These are phyloP conservation scores for Villa cingulata DNA, from an alignment of 2,888 invertebrate genomes.

Conservation along the genomic window DNA sequence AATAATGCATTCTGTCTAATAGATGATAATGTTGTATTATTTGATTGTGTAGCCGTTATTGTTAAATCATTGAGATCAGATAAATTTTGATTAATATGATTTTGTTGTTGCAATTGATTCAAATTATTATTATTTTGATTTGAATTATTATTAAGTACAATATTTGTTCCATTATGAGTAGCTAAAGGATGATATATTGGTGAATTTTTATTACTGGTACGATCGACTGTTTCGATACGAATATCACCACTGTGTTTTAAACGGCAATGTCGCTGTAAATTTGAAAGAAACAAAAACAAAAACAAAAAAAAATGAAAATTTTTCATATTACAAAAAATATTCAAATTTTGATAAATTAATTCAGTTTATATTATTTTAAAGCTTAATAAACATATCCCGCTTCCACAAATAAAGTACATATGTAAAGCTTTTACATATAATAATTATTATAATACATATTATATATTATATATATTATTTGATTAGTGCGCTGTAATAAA, in stretches of 20 bases:
- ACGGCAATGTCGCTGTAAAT: constrained; percentile 58
- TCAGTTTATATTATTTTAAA: not conserved
- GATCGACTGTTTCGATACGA: constrained; percentile 45
- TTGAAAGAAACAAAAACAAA: not conserved
- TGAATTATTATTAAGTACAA: not conserved
- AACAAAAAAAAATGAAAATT: not conserved
- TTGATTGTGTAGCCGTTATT: not conserved
- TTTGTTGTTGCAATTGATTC: not conserved
- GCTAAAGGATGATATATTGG: constrained; percentile 31
- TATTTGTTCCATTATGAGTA: not conserved
- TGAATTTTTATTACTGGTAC: constrained; percentile 19
- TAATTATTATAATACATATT: not conserved
- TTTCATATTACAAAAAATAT: not conserved
- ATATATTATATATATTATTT: too few species aligned
- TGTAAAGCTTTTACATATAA: not conserved
- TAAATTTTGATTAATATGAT: not conserved
- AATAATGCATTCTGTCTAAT: too few species aligned
- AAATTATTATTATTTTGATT: not conserved
- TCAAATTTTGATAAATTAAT: not conserved
- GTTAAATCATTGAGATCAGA: not conserved
- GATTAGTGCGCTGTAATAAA: too few species aligned
- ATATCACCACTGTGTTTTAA: constrained; percentile 65
- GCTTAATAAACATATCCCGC: not conserved
- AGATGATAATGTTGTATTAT: not conserved
- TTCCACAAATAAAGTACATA: not conserved